These are phyloP conservation scores for Camelus dromedarius DNA, from an alignment of 2,113 vertebrate species.

Conservation along the genomic window DNA sequence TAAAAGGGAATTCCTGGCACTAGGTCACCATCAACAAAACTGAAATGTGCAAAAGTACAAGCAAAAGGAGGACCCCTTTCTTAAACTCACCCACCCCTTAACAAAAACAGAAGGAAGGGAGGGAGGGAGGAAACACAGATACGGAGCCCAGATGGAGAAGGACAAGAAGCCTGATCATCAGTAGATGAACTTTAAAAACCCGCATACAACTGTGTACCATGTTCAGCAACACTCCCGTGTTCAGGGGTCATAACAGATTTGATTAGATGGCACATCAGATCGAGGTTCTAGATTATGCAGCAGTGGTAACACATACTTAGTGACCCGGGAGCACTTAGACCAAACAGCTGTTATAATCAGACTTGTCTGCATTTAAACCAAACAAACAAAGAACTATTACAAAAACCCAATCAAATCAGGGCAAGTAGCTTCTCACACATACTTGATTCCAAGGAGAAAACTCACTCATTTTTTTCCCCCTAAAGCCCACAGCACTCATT, in stretches of 20 bases:
- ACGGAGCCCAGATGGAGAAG: neutral
- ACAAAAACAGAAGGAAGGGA: no score
- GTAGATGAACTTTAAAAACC: accelerated
- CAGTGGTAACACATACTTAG: accelerated
- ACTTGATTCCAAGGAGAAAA: neutral
- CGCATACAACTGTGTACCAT: accelerated
- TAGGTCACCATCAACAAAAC: neutral
- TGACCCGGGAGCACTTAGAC: accelerated
- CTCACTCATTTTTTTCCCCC: accelerated
- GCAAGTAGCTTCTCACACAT: neutral
- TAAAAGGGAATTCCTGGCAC: neutral
- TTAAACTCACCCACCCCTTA: accelerated
- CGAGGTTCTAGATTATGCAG: accelerated
- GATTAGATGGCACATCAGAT: accelerated
- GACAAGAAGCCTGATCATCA: accelerated
- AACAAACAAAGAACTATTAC: neutral
- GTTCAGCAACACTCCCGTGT: accelerated
- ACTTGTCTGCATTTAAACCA: neutral
- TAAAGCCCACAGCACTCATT: neutral
- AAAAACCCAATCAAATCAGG: neutral
- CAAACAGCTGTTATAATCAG: neutral
- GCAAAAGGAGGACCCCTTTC: neutral
- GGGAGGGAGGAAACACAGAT: neutral
- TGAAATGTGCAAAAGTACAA: neutral
- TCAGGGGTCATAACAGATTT: accelerated